These are phyloP conservation scores for Halichoerus grypus DNA, from an alignment of 2,113 vertebrate species.

Conservation along the genomic window DNA sequence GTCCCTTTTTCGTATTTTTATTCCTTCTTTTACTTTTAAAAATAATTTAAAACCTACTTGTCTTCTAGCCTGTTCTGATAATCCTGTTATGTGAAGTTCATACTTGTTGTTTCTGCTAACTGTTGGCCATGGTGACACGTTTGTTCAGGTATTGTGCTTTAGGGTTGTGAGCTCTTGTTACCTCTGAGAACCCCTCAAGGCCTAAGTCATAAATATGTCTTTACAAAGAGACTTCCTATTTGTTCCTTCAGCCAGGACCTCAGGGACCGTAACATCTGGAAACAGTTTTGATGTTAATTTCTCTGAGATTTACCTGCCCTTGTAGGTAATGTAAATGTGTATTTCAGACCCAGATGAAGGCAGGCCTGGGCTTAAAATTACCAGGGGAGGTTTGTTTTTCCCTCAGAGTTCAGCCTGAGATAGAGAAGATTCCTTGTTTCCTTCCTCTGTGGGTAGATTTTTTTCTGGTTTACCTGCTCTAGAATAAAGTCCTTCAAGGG, in stretches of 20 bases:
- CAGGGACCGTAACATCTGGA: neutral
- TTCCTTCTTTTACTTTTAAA: conserved; percentile 13
- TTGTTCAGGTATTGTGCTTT: neutral
- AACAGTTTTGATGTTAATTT: conserved; percentile 32
- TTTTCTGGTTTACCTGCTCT: neutral
- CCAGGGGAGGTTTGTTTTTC: neutral
- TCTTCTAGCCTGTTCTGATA: neutral
- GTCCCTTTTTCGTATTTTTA: conserved; percentile 23
- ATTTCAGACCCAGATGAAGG: neutral
- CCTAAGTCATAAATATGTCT: neutral
- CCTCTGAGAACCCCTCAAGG: neutral
- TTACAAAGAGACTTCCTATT: neutral
- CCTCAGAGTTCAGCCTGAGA: neutral
- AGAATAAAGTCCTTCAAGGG: neutral
- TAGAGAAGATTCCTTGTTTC: neutral
- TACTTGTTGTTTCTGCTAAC: neutral
- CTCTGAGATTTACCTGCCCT: neutral
- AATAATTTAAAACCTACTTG: conserved; percentile 9
- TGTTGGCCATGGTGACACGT: neutral
- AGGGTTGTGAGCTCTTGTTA: neutral
- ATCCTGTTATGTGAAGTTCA: neutral
- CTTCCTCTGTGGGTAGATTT: neutral
- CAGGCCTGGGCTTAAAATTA: neutral
- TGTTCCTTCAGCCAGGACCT: neutral
- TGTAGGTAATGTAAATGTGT: neutral